Base-by-base conservation (phyloP, 2,113 vertebrate species). In the Catagonus wagneri region DNA sequence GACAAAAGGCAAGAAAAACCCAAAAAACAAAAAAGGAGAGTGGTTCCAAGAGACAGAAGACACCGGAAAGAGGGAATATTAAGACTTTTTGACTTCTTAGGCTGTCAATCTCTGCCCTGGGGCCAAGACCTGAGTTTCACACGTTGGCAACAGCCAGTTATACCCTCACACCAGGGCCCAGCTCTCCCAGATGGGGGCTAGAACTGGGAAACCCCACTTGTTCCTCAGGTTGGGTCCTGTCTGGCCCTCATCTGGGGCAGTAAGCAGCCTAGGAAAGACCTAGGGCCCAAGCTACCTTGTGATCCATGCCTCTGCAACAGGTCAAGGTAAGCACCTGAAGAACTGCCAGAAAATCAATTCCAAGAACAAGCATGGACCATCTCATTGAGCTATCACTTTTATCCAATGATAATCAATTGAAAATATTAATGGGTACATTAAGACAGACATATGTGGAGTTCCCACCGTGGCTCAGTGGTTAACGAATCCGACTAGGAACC, bases 1-100 rank as follows among this genome's bases (percentile, higher is more conserved):
- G n/a, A n/a, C n/a, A n/a, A n/a, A n/a, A n/a, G n/a, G n/a, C n/a
- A n/a, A n/a, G n/a, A n/a, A n/a, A n/a, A n/a, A n/a, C n/a, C n/a
- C n/a, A n/a, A n/a, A n/a, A n/a, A n/a, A n/a, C 79, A 66, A 93
- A 95, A 93, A 9, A 71, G 39, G 9, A 68, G 23, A 92, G 39
- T 27, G 61, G 32, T 74, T 88, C 78, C 34, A 74, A 96, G 52
- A 89, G 54, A 27, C 15, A 23, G 52, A 52, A 89, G 16, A 34
- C 34, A 27, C 11, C 50, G 36, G 52, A 44, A 83, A 86, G 23
- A 79, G 27, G 22, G 83, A 95, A 86, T 23, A 50, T 34, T 6
- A 89, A 90, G n/a, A 94, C 8, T 13, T 50, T 34, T 17, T 81
- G 87, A 75, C 12, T 56, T 87, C 39, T 89, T 63, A 12, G 16